These are phyloP conservation scores for Natrix natrix DNA, from an alignment of 2,797 vertebrate genomes.

Conservation along the genomic window DNA sequence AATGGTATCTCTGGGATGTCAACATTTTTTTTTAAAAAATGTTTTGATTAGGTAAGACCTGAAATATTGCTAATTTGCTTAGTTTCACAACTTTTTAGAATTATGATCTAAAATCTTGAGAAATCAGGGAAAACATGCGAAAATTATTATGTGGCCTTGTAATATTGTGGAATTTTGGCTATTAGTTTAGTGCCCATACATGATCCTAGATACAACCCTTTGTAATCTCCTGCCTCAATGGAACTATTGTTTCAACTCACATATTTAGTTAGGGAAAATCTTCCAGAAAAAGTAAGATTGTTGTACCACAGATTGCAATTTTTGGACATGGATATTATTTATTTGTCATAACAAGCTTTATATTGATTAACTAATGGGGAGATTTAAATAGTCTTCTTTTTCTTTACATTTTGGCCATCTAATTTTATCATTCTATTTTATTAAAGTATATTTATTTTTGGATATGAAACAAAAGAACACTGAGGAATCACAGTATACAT, in stretches of 20 bases:
- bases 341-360: background rate
- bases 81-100: background rate
- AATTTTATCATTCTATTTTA: background rate
- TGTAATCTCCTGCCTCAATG: background rate
- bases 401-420: background rate
- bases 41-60: background rate
- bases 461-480: background rate
- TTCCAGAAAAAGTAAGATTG: background rate
- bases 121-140: background rate
- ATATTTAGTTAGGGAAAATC: background rate
- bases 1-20: background rate
- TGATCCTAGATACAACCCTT: background rate
- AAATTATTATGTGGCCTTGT: background rate
- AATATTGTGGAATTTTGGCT: background rate
- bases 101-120: background rate
- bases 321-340: background rate
- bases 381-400: background rate
- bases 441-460: background rate
- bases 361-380: background rate
- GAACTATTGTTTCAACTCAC: background rate
- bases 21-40: background rate
- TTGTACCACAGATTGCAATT: background rate
- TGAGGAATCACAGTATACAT: background rate
- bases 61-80: background rate
- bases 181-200: background rate